Evolutionary conservation across 2,888 invertebrate species (phyloP).

Genomic region (Arge pagana): DNA sequence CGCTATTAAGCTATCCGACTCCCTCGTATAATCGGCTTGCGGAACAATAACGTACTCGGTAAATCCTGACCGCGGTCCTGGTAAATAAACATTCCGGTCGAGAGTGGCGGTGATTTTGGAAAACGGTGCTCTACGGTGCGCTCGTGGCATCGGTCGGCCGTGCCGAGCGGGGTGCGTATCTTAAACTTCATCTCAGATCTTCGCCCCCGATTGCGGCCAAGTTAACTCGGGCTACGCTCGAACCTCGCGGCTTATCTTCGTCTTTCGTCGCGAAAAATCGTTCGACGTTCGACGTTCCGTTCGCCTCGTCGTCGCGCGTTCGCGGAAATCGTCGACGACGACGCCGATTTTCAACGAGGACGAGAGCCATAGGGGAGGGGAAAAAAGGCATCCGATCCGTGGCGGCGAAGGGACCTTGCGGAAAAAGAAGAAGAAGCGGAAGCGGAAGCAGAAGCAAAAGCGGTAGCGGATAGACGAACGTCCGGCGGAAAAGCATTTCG

Average conservation of each 20-base stretch:
- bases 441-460: no score
- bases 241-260: slow-evolving; percentile 19
- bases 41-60: slow-evolving; percentile 17
- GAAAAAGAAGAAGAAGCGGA: no score
- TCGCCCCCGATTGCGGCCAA: slow-evolving; percentile 9
- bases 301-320: no score
- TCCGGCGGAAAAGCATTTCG: no score
- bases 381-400: no score
- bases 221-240: slow-evolving; percentile 12
- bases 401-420: no score
- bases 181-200: slow-evolving; percentile 9
- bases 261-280: slow-evolving; percentile 11
- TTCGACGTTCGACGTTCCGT: no score
- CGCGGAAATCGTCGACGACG: no score
- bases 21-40: slow-evolving; percentile 19
- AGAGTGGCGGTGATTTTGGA: slow-evolving; percentile 12
- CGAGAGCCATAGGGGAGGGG: no score
- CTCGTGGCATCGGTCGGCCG: background rate
- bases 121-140: background rate
- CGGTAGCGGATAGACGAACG: no score
- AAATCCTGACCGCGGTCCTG: slow-evolving; percentile 6
- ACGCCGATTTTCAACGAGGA: no score
- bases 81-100: slow-evolving; percentile 17
- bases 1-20: no score
- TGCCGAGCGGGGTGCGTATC: background rate